Conservation (phyloP, 2,797 vertebrate species). For the Xerus rutilus region DNA sequence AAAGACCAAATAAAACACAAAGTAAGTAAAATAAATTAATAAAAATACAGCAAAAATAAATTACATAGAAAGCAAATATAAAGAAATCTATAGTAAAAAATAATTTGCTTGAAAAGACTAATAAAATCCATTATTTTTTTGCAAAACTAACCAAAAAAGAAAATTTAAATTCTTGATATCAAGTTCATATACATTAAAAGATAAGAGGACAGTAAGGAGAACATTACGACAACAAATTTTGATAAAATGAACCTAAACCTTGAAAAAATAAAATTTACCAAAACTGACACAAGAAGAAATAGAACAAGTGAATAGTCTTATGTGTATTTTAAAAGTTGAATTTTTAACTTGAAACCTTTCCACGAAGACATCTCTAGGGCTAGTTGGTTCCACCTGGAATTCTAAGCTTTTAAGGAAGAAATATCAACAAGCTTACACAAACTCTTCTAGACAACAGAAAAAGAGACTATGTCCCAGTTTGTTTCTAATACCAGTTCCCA, state of each 20-base stretch:
- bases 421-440: background rate
- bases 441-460: background rate
- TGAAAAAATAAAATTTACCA: slow-evolving; percentile 23
- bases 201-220: background rate
- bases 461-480: background rate
- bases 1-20: slow-evolving; percentile 24
- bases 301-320: background rate
- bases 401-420: slow-evolving; percentile 42
- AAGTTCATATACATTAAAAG: background rate
- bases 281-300: slow-evolving; percentile 25
- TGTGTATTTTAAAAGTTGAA: background rate
- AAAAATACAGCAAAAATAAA: background rate
- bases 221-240: background rate
- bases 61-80: background rate
- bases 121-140: background rate
- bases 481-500: background rate
- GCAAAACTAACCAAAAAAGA: background rate
- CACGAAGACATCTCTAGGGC: background rate
- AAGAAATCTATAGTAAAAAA: background rate
- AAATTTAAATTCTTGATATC: background rate
- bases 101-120: background rate
- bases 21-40: slow-evolving; percentile 18
- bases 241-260: background rate
- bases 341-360: slow-evolving; percentile 11
- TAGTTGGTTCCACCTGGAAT: background rate